These are phyloP conservation scores for Thalassarche chlororhynchos DNA, from an alignment of 2,113 vertebrate species.

Conservation along the genomic window DNA sequence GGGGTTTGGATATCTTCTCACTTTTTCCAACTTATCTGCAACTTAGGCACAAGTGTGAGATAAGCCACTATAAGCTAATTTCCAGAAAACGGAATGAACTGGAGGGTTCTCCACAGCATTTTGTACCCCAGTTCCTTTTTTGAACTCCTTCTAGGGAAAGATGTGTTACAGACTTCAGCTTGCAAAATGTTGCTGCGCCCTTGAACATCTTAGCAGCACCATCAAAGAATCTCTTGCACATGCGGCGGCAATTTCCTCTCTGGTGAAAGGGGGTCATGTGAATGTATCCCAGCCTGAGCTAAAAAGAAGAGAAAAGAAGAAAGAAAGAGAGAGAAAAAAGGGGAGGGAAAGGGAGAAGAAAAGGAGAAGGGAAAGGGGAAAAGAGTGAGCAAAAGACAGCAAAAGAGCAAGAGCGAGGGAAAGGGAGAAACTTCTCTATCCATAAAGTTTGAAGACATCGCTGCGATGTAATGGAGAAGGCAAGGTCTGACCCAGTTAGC, in stretches of 20 bases:
- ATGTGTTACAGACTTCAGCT: neutral
- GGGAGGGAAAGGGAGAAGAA: neutral
- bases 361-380: neutral
- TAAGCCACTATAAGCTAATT: neutral
- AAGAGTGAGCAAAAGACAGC: neutral
- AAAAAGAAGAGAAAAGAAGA: neutral
- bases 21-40: neutral
- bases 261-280: neutral
- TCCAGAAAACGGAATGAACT: neutral
- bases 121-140: neutral
- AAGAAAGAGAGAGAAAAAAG: neutral
- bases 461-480: neutral
- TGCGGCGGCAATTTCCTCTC: accelerated
- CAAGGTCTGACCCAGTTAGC: neutral
- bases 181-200: neutral
- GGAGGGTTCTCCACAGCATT: neutral
- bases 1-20: neutral
- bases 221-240: neutral
- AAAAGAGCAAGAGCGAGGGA: neutral
- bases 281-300: neutral
- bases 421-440: neutral
- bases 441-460: neutral
- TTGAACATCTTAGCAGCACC: neutral
- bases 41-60: neutral
- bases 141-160: neutral